phyloP scores from a whole-genome alignment of 2,888 invertebrate genomes.

The Pyrochroa serraticornis region DNA sequence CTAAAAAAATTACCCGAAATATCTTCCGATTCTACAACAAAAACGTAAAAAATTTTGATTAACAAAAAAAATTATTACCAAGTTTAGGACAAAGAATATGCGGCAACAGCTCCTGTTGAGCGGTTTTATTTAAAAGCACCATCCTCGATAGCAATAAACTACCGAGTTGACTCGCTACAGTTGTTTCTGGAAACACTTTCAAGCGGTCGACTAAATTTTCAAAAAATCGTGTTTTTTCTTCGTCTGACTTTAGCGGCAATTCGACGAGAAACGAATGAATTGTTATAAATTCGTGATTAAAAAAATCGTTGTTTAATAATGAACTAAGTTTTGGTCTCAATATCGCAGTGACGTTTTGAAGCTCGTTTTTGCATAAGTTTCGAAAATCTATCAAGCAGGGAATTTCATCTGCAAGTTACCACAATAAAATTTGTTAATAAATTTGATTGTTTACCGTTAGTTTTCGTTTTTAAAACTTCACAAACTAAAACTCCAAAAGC shows the following conservation, averaged over 20 bases:
- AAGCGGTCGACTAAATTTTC: constrained; percentile 71
- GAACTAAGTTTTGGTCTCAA: constrained; percentile 72
- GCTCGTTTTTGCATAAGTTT: constrained; percentile 70
- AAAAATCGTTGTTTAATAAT: constrained; percentile 75
- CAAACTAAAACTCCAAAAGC: constrained; percentile 78
- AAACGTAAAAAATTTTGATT: constrained; percentile 13
- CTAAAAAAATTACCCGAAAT: constrained; percentile 56
- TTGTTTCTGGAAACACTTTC: constrained; percentile 75
- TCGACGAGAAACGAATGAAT: constrained; percentile 84
- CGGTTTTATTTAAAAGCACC: constrained; percentile 82
- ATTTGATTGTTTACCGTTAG: constrained; percentile 58
- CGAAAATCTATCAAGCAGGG: constrained; percentile 73
- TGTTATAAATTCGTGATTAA: constrained; percentile 83
- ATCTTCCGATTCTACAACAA: background rate
- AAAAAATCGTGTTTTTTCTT: constrained; percentile 81
- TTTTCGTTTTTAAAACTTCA: constrained; percentile 70
- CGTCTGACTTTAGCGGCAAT: constrained; percentile 77
- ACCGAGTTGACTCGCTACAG: constrained; percentile 82
- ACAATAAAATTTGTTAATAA: constrained; percentile 39
- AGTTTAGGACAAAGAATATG: constrained; percentile 72
- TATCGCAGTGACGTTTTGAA: constrained; percentile 70
- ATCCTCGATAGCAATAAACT: constrained; percentile 80
- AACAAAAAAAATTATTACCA: constrained; percentile 65
- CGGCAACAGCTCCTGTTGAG: constrained; percentile 75
- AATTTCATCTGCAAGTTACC: constrained; percentile 63